phyloP scores from a whole-genome alignment of 2,888 invertebrate genomes.

The Griposia aprilina region DNA sequence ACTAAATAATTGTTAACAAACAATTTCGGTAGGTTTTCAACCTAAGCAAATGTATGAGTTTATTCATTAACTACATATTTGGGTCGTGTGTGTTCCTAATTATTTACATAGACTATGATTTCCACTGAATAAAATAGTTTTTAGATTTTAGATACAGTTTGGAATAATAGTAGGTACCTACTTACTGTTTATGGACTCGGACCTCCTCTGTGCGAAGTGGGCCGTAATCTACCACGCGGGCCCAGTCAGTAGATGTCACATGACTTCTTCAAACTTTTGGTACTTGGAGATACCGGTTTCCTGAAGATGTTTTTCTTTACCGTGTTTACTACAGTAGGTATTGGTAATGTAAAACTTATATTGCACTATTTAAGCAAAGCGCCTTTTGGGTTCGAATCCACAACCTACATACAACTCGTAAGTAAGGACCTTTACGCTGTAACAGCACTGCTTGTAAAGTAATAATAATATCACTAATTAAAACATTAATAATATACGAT shows the following conservation, averaged over 20 bases:
- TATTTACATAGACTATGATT: slow-evolving; percentile 13
- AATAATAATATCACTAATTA: background rate
- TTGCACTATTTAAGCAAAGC: background rate
- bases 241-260: too few relatives aligned
- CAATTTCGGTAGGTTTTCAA: slow-evolving; percentile 21
- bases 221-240: background rate
- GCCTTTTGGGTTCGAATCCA: background rate
- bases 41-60: slow-evolving; percentile 43
- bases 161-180: background rate
- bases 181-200: too few relatives aligned
- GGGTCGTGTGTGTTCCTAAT: slow-evolving; percentile 9
- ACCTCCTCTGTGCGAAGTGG: background rate
- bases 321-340: background rate
- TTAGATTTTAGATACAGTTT: slow-evolving; percentile 9
- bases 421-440: background rate
- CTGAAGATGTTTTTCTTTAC: background rate
- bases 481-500: background rate
- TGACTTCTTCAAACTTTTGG: background rate
- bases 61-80: slow-evolving; percentile 27
- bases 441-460: background rate
- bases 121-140: background rate
- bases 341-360: background rate
- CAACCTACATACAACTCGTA: background rate
- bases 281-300: background rate
- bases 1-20: slow-evolving; percentile 47